Base-by-base conservation (phyloP, 2,113 vertebrate species). In the Pseudolaguvia tuberculata region DNA sequence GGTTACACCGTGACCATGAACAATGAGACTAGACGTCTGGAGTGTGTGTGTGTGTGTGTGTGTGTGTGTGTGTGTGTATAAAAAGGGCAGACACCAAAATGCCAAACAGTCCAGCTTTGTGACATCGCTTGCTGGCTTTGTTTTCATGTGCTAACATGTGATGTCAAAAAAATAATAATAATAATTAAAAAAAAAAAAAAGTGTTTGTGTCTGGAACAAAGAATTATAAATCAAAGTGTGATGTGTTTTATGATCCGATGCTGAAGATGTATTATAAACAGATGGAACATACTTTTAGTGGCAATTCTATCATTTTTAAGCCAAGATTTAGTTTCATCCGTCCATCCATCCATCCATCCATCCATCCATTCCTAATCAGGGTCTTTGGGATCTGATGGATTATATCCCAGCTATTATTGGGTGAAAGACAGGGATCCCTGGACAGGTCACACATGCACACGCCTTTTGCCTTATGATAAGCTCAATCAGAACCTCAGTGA, bases 121-220 rank as follows among this genome's bases (percentile, higher is more conserved):
- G 9, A 50, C n/a, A 63, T 45, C 45, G 5, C 18, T 53, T 65
- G 53, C 66, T 62, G 47, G 31, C 58, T 59, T 69, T 76, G 63
- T 68, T 58, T n/a, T 70, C 74, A 70, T 70, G 29, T 21, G 65
- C 66, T 70, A 50, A 53, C 53, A 57, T 31, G 50, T 57, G 56
- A 52, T 51, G 55, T 58, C 35, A 42, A 23, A 29, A 48, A 58
- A 56, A 45, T 15, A 12, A 5, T n/a, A n/a, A n/a, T n/a, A n/a
- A n/a, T n/a, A n/a, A n/a, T n/a, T n/a, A n/a, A n/a, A n/a, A 50
- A 42, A 23, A 29, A 48, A 58, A 56, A 45, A n/a, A 12, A 5
- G 51, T 23, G 55, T 69, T 76, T 76, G 63, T 76, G 75, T 76
- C 66, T 76, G 67, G 47, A 70, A 42, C 39, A 42, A 42, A 42